Base-by-base conservation (phyloP, 1,140 invertebrate species). In the Medauroidea extradentata region DNA sequence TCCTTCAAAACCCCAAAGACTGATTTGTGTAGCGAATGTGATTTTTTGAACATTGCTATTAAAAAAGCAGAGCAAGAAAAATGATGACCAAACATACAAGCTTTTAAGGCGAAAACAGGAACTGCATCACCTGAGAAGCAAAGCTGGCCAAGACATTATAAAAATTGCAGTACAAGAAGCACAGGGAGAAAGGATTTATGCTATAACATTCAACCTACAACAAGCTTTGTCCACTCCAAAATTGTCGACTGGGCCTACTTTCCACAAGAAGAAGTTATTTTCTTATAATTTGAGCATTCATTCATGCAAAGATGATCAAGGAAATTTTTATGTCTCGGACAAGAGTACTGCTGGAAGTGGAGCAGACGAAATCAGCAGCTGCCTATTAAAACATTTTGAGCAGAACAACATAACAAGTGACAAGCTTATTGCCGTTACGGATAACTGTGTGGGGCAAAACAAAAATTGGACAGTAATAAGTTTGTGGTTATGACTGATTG, bases 381-480 rank as follows among this genome's bases (percentile, higher is more conserved):
- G n/a, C n/a, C n/a, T n/a, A n/a, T n/a, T n/a, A n/a, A n/a, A n/a
- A n/a, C n/a, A n/a, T n/a, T n/a, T n/a, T n/a, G n/a, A n/a, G n/a
- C n/a, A n/a, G n/a, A n/a, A n/a, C n/a, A n/a, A n/a, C n/a, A n/a
- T n/a, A n/a, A n/a, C n/a, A n/a, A n/a, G n/a, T n/a, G n/a, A n/a
- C n/a, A n/a, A n/a, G n/a, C n/a, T n/a, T n/a, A n/a, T 42, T 3
- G 53, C 34, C 11, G 54, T 57, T 21, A 29, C 44, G 19, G 64
- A 64, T 46, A 60, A 61, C 39, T 54, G 49, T 18, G 18, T 11
- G 13, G 61, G 57, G 1, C 62, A 65, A 44, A 65, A 65, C 48
- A 60, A 57, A 25, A 65, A 65, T 43, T 27, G 52, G 23, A 24
- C 52, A 13, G n/a, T 65, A 3, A 2, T 51, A 27, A 44, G 48